Evolutionary conservation across 1,140 invertebrate species (phyloP), one percentile per base, ranked within the genome.

Genomic region (Lordiphosa mommai): DNA sequence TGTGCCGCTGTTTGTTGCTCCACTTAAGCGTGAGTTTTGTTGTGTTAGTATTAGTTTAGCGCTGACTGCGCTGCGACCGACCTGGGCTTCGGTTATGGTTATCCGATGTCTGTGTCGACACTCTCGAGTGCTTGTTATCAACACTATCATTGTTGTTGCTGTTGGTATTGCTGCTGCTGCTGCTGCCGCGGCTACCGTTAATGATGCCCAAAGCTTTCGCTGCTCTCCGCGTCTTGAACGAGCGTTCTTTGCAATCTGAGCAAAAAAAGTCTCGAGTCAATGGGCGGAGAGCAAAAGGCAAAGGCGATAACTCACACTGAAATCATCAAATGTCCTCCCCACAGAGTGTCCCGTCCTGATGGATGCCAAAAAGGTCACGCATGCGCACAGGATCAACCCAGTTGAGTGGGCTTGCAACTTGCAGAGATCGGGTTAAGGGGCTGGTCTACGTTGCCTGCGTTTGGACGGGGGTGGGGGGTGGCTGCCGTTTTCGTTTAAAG

Each of bases 271-370:
- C 6, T 27, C 23, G 7, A 27, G 5, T 43, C 38, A 29, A 57
- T 38, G 38, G 10, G 17, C 3, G 37, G 23, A 27, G 59, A 41
- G 61, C 58, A 47, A 61, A 40, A 44, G 17, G 6, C 17, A 3
- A 13, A n/a, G 48, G 59, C 36, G 71, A 79, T 79, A 80, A 74
- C 67, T 69, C 43, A 68, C 17, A 72, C 27, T 64, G 50, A 55
- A 77, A 79, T 72, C 17, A 61, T 51, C 41, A 58, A 50, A 61
- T 66, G 65, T 64, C n/a, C n/a, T n/a, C n/a, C n/a, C n/a, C n/a
- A n/a, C n/a, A n/a, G n/a, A n/a, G n/a, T n/a, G n/a, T n/a, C n/a
- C n/a, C n/a, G n/a, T n/a, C n/a, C n/a, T n/a, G n/a, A n/a, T n/a
- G n/a, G n/a, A n/a, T n/a, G n/a, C n/a, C n/a, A n/a, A n/a, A n/a